phyloP scores from a whole-genome alignment of 1,140 invertebrate genomes.

The Listronotus bonariensis region DNA sequence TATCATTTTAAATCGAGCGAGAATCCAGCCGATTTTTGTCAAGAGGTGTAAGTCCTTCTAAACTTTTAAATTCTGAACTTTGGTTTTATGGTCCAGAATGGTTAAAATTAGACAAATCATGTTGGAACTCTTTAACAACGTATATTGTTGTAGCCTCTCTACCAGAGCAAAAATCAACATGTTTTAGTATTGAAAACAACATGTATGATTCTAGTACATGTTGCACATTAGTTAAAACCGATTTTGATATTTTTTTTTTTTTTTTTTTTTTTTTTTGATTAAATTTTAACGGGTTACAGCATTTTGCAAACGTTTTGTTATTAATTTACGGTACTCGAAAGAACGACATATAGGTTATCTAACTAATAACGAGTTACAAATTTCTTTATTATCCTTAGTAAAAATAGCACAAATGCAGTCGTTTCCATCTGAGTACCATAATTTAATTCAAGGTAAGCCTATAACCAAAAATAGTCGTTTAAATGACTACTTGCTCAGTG shows the following conservation, averaged over 20 bases:
- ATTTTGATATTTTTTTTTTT: conserved; percentile 6
- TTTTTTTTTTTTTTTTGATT: conserved; percentile 21
- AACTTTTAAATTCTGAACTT: conserved; percentile 41
- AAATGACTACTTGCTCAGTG: conserved; percentile 23
- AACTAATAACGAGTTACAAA: conserved; percentile 11
- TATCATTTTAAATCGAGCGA: conserved; percentile 46
- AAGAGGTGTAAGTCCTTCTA: conserved; percentile 40
- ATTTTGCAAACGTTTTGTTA: conserved; percentile 16
- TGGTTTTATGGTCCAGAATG: conserved; percentile 54
- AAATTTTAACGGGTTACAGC: conserved; percentile 27
- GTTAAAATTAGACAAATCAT: conserved; percentile 7
- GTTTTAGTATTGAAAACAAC: neutral
- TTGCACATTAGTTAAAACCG: no score
- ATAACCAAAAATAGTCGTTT: conserved; percentile 14
- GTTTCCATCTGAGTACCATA: conserved; percentile 26
- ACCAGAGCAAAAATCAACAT: conserved; percentile 13
- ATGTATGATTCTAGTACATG: neutral
- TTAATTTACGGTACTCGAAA: conserved; percentile 4
- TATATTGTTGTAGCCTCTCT: neutral
- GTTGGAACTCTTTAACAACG: conserved; percentile 14
- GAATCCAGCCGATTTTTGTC: conserved; percentile 54
- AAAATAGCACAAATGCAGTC: conserved; percentile 13
- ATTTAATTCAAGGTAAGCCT: conserved; percentile 13
- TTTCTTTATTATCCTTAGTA: conserved; percentile 10
- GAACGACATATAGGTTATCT: conserved; percentile 14